Evolutionary conservation across 2,888 invertebrate genomes (phyloP).

Genomic region (Drosophila pullipes): DNA sequence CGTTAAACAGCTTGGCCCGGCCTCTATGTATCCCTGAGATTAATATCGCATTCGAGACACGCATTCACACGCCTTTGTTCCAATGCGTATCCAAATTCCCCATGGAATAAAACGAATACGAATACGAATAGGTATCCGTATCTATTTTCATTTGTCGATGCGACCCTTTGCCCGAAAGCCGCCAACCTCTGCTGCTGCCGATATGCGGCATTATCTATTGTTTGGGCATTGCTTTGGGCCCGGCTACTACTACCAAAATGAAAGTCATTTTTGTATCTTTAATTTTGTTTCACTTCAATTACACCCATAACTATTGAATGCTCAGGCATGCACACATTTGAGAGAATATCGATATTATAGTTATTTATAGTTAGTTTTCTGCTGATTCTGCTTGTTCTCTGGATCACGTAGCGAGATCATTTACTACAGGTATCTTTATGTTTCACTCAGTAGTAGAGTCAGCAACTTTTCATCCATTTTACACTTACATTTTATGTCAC

Average conservation of each 20-base stretch:
- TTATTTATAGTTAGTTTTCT: conserved; percentile 20
- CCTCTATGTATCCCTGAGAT: conserved; percentile 41
- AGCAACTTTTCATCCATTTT: conserved; percentile 45
- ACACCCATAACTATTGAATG: conserved; percentile 53
- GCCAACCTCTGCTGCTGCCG: conserved; percentile 16
- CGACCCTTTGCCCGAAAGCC: conserved; percentile 39
- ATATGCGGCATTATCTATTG: conserved; percentile 64
- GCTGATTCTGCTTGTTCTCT: conserved; percentile 2
- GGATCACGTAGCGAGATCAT: conserved; percentile 10
- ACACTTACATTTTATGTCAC: conserved; percentile 46
- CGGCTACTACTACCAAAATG: conserved; percentile 71
- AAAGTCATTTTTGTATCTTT: conserved; percentile 81
- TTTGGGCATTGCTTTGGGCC: conserved; percentile 39
- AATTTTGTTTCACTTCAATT: conserved; percentile 67
- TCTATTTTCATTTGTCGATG: conserved; percentile 16
- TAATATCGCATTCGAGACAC: conserved; percentile 73
- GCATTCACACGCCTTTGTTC: conserved; percentile 74
- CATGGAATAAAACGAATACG: conserved; percentile 42
- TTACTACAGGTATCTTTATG: conserved; percentile 28
- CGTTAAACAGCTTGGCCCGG: background rate
- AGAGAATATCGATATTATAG: conserved; percentile 1
- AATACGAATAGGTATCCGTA: conserved; percentile 19
- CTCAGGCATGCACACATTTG: background rate
- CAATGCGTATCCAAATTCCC: conserved; percentile 78
- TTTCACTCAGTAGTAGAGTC: conserved; percentile 18